phyloP scores from a whole-genome alignment of 2,888 invertebrate genomes.

The Gortyna flavago region DNA sequence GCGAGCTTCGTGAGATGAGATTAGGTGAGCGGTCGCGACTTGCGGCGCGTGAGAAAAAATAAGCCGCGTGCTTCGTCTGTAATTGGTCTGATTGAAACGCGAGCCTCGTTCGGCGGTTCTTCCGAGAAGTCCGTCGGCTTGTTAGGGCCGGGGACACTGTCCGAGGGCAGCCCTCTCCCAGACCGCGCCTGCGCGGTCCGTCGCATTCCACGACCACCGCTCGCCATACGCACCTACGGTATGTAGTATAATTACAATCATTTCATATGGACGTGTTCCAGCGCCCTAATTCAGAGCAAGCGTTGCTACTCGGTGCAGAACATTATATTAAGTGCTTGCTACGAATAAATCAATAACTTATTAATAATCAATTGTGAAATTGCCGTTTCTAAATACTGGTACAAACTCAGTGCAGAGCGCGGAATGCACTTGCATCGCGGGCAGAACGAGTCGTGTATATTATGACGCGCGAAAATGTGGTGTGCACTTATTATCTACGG shows the following conservation, averaged over 20 bases:
- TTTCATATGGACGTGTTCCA: conserved; percentile 47
- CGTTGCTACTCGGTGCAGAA: conserved; percentile 9
- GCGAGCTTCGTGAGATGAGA: conserved; percentile 65
- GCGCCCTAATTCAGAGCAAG: conserved; percentile 49
- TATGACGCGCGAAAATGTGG: conserved; percentile 81
- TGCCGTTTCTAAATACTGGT: conserved; percentile 63
- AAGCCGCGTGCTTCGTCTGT: conserved; percentile 82
- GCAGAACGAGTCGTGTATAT: conserved; percentile 72
- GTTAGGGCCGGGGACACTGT: conserved; percentile 86
- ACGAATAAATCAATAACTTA: conserved; percentile 44
- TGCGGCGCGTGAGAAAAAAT: conserved; percentile 82
- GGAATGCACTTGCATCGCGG: conserved; percentile 76
- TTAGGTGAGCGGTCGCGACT: conserved; percentile 63
- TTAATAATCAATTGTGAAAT: conserved; percentile 50
- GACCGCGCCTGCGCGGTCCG: conserved; percentile 65
- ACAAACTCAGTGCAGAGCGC: conserved; percentile 63
- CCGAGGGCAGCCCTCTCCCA: conserved; percentile 75
- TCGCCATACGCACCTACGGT: conserved; percentile 55
- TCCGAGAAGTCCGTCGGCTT: conserved; percentile 85
- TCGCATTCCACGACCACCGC: conserved; percentile 73
- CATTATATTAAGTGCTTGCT: conserved; percentile 24
- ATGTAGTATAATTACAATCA: conserved; percentile 63
- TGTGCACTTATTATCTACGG: conserved; percentile 86
- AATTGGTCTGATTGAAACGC: conserved; percentile 90
- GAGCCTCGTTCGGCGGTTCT: conserved; percentile 81